Conservation (phyloP, 2,113 vertebrate genomes). For the Solenodon paradoxus region DNA sequence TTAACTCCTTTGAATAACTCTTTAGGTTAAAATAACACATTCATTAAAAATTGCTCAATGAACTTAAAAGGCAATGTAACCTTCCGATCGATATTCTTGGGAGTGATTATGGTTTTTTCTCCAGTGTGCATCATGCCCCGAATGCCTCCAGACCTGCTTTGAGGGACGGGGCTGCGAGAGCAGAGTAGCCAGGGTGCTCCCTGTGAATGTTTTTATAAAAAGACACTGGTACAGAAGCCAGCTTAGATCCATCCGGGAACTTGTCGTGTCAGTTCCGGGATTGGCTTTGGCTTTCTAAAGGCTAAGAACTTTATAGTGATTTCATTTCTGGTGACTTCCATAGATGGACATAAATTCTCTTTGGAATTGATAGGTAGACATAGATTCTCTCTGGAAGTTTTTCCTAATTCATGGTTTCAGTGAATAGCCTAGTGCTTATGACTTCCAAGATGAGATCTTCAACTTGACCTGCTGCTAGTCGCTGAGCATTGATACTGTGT, state of each 20-base stretch:
- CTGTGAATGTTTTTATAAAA: background rate
- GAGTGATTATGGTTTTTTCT: background rate
- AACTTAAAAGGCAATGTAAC: background rate
- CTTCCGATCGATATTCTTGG: background rate
- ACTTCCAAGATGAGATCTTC: background rate
- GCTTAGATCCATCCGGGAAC: background rate
- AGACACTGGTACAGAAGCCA: background rate
- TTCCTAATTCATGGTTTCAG: background rate
- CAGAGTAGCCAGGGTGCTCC: background rate
- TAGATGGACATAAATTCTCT: background rate
- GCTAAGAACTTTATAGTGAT: background rate
- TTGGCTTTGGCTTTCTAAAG: background rate
- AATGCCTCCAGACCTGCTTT: background rate
- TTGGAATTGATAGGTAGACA: no score
- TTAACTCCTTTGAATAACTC: background rate
- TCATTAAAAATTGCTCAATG: background rate
- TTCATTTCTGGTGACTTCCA: background rate
- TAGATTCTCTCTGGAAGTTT: background rate
- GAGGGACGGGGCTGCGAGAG: background rate
- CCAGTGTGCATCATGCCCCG: background rate
- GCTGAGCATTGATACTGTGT: background rate
- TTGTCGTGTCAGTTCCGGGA: background rate
- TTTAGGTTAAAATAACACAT: background rate
- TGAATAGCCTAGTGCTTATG: background rate
- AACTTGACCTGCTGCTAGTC: background rate